phyloP scores from a whole-genome alignment of 2,113 vertebrate genomes.

The Tupaia chinensis region DNA sequence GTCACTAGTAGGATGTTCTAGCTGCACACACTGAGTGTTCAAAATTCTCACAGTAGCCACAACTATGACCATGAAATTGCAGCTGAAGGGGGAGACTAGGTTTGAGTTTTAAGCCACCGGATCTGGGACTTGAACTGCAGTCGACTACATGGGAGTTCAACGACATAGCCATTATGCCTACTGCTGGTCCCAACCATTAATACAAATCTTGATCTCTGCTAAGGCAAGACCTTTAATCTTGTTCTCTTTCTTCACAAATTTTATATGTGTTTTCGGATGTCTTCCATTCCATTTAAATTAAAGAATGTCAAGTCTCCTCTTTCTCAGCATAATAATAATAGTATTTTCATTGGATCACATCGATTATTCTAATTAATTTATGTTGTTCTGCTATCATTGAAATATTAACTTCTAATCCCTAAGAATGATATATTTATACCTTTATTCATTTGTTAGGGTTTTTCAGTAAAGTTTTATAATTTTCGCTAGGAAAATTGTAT shows the following conservation, averaged over 20 bases:
- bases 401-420: not conserved
- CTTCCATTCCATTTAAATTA: not conserved
- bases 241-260: not conserved
- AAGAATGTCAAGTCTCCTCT: not conserved
- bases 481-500: not conserved
- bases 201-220: not conserved
- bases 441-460: not conserved
- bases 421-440: not conserved
- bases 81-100: not conserved
- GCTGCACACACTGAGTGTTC: not conserved
- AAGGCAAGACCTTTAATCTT: not conserved
- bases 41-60: not conserved
- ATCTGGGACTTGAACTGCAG: too few relatives aligned
- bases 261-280: not conserved
- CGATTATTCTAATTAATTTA: not conserved
- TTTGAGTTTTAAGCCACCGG: not conserved
- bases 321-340: not conserved
- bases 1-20: conserved; percentile 84
- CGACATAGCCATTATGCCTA: too few relatives aligned
- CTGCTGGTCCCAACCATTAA: not conserved
- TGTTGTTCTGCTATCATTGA: not conserved
- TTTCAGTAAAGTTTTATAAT: not conserved
- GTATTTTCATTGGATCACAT: not conserved
- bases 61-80: conserved; percentile 42
- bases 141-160: too few relatives aligned